Percentiles rank a stretch among this genome's conserved stretches.
phyloP scores from a whole-genome alignment of 2,888 invertebrate genomes.

The Anoncus sp. region DNA sequence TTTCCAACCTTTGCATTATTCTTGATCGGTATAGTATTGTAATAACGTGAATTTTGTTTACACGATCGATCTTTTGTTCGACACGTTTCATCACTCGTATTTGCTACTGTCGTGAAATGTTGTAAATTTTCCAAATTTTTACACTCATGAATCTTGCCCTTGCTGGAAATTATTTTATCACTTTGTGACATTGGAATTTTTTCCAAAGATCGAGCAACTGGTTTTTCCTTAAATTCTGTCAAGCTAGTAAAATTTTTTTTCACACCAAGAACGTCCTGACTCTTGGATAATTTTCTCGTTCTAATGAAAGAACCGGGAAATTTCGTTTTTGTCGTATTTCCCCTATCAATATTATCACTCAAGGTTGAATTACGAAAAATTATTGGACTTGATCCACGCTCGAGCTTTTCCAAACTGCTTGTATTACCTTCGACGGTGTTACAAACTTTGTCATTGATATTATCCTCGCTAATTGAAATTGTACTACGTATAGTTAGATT shows the following conservation, averaged over 20 bases:
- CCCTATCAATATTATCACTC: too few species aligned
- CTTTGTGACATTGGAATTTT: slow-evolving; percentile 42
- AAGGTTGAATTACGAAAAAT: slow-evolving; percentile 35
- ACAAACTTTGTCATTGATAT: slow-evolving; percentile 35
- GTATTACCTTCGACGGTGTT: not conserved
- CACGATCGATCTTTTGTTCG: slow-evolving; percentile 31
- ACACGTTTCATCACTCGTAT: slow-evolving; percentile 17
- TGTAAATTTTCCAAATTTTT: slow-evolving; percentile 17
- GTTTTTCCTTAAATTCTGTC: slow-evolving; percentile 55
- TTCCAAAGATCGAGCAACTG: slow-evolving; percentile 69
- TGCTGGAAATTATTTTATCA: slow-evolving; percentile 20
- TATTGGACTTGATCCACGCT: slow-evolving; percentile 61
- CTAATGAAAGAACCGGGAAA: slow-evolving; percentile 73
- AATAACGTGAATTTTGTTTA: slow-evolving; percentile 32
- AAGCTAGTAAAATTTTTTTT: slow-evolving; percentile 20
- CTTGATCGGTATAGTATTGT: slow-evolving; percentile 51
- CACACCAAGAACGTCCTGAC: slow-evolving; percentile 66
- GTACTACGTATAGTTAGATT: slow-evolving; percentile 71
- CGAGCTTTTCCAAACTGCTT: slow-evolving; percentile 41
- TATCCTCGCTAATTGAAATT: slow-evolving; percentile 70
- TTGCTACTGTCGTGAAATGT: slow-evolving; percentile 21
- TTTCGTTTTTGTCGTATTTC: slow-evolving; percentile 62
- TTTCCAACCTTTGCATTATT: slow-evolving; percentile 54
- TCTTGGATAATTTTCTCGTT: slow-evolving; percentile 70
- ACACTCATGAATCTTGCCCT: not conserved